phyloP scores from a whole-genome alignment of 2,797 vertebrate genomes.

The Cephalopachus bancanus region DNA sequence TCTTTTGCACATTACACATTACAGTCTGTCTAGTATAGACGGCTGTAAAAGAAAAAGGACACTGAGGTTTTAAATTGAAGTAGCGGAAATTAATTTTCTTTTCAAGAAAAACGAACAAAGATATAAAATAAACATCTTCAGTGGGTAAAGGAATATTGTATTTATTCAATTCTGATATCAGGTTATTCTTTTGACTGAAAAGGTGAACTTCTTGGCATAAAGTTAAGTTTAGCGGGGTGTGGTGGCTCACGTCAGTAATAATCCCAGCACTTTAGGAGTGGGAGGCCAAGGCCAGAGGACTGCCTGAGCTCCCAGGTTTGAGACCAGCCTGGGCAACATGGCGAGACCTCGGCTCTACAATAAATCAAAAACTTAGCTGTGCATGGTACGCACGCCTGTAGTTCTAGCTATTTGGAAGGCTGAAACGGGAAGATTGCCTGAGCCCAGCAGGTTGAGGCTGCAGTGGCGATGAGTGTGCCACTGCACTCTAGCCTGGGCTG shows the following conservation, averaged over 20 bases:
- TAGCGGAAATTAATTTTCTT: background rate
- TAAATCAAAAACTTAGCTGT: background rate
- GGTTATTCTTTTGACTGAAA: slow-evolving; percentile 48
- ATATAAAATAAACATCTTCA: slow-evolving; percentile 6
- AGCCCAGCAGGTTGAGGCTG: background rate
- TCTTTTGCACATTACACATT: background rate
- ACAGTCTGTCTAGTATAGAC: background rate
- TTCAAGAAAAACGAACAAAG: background rate
- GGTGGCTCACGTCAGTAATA: background rate
- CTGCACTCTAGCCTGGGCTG: background rate
- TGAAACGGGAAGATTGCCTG: background rate
- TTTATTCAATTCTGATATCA: background rate
- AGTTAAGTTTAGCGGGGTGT: background rate
- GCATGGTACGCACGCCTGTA: background rate
- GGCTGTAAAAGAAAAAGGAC: background rate
- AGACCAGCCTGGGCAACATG: background rate
- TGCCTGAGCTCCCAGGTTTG: background rate
- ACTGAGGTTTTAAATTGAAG: background rate
- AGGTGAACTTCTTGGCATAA: background rate
- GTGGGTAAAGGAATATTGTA: background rate
- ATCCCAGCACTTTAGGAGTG: background rate
- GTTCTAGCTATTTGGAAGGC: background rate
- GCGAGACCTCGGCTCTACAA: background rate
- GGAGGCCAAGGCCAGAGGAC: background rate
- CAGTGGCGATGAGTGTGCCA: background rate